phyloP scores from a whole-genome alignment of 2,113 vertebrate genomes.

The Pollachius pollachius region DNA sequence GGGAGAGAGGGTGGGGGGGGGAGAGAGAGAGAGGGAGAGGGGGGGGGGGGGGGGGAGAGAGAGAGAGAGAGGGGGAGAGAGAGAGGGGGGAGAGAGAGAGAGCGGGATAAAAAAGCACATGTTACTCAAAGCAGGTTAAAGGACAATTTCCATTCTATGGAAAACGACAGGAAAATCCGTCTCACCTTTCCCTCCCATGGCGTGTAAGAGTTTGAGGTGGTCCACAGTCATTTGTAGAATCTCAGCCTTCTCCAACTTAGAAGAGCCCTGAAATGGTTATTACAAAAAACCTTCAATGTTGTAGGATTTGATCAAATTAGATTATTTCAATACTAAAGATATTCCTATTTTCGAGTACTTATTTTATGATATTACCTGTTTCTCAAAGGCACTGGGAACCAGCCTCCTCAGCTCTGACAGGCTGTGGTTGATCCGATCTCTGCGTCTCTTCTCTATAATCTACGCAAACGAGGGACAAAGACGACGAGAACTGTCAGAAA shows the following conservation, averaged over 20 bases:
- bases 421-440: conserved; percentile 95
- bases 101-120: not conserved
- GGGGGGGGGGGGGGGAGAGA: conserved; percentile 2
- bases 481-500: not conserved
- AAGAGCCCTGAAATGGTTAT: conserved; percentile 79
- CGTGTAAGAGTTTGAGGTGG: conserved; percentile 90
- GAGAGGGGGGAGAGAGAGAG: conserved; percentile 40
- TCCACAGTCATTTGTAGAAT: conserved; percentile 97
- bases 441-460: conserved; percentile 93
- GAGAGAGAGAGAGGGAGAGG: not conserved
- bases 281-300: not conserved
- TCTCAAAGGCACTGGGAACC: conserved; percentile 91
- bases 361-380: conserved; percentile 75
- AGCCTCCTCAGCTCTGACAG: conserved; percentile 89
- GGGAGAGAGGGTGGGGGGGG: not conserved
- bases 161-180: not conserved
- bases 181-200: conserved; percentile 87
- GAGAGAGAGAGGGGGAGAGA: conserved; percentile 39
- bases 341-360: too few relatives aligned
- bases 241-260: conserved; percentile 93
- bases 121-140: not conserved
- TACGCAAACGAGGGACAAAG: conserved; percentile 41
- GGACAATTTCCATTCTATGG: not conserved
- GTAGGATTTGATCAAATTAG: not conserved
- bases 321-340: too few relatives aligned